These are phyloP conservation scores for Trichonephila clavata DNA, from an alignment of 1,140 invertebrate species.

Conservation along the genomic window DNA sequence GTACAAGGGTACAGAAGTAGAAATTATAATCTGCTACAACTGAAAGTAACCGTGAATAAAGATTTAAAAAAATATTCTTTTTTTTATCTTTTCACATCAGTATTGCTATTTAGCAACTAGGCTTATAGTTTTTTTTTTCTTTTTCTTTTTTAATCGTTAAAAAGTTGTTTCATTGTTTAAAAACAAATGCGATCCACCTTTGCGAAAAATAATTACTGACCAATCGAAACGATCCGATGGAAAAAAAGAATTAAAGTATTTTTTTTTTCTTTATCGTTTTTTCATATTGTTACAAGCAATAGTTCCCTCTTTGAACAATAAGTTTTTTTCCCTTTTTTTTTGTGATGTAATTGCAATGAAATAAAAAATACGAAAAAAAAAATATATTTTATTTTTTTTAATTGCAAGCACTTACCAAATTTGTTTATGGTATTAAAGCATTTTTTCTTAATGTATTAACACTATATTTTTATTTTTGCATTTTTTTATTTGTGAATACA, in stretches of 20 bases:
- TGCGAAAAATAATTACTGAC: conserved; percentile 63
- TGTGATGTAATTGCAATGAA: too few relatives aligned
- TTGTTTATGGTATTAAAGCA: neutral
- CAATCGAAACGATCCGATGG: conserved; percentile 28
- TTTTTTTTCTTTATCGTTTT: neutral
- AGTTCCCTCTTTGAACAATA: neutral
- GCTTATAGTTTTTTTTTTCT: neutral
- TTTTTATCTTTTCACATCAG: neutral
- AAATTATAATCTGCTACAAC: conserved; percentile 53
- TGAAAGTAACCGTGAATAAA: conserved; percentile 38
- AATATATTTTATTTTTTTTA: neutral
- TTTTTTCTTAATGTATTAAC: neutral
- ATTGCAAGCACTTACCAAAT: neutral
- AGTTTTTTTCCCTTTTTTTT: neutral
- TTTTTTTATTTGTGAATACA: neutral
- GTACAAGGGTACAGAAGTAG: conserved; percentile 1
- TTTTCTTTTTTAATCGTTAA: neutral
- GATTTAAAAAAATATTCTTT: conserved; percentile 27
- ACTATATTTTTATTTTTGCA: neutral
- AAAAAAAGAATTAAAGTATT: neutral
- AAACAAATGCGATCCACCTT: conserved; percentile 53
- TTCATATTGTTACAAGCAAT: neutral
- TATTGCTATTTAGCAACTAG: conserved; percentile 1
- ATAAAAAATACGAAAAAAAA: neutral
- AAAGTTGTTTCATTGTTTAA: neutral